phyloP scores from a whole-genome alignment of 2,888 invertebrate genomes.

The Chaetogeoica ovagalla region DNA sequence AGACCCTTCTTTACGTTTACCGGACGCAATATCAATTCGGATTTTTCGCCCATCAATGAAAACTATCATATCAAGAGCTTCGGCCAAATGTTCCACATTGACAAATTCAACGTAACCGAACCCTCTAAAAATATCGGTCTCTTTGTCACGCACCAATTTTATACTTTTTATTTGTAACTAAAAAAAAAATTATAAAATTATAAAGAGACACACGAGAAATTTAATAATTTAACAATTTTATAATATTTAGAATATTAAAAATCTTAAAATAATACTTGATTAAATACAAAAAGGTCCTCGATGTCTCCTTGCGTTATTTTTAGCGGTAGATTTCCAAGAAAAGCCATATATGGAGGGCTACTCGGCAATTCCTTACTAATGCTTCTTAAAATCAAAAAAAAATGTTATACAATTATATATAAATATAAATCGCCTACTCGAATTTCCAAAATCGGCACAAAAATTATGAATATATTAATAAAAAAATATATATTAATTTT shows the following conservation, averaged over 20 bases:
- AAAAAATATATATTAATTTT: no score
- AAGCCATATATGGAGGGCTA: constrained; percentile 91
- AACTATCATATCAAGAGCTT: constrained; percentile 80
- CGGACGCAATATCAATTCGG: constrained; percentile 81
- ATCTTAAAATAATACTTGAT: constrained; percentile 59
- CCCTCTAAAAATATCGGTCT: constrained; percentile 94
- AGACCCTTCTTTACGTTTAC: constrained; percentile 74
- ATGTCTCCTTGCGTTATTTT: constrained; percentile 92
- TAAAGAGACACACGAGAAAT: constrained; percentile 27
- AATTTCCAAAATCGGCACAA: no score
- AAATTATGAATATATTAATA: no score
- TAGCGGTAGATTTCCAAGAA: constrained; percentile 88
- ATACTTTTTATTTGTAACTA: constrained; percentile 77
- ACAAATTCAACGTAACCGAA: constrained; percentile 98
- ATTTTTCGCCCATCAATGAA: constrained; percentile 75
- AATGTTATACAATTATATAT: background rate
- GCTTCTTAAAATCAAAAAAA: background rate
- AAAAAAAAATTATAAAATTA: constrained; percentile 48
- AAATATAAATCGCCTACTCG: no score
- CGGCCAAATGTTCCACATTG: constrained; percentile 74
- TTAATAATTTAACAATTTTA: background rate
- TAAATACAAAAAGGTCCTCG: constrained; percentile 74
- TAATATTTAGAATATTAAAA: no score
- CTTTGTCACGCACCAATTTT: constrained; percentile 89
- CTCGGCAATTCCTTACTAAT: constrained; percentile 75